Evolutionary conservation across 2,113 vertebrate species (phyloP), one percentile per base, ranked within the genome.

Genomic region (Carassius carassius): DNA sequence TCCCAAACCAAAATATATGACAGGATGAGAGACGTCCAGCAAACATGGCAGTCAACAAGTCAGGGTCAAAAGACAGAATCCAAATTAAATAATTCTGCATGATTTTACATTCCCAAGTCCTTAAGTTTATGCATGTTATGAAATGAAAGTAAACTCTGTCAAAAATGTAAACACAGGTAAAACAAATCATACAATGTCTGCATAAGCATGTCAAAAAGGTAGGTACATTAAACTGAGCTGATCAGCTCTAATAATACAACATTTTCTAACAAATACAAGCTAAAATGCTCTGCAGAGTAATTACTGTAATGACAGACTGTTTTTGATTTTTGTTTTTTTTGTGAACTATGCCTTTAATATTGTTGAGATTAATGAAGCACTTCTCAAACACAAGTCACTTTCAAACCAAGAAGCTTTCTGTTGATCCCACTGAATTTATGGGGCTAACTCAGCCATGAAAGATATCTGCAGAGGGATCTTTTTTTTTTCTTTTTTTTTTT

Each of bases 11-110:
- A 81, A 60, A 83, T 88, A 93, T 91, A 89, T 87, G 74, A 91
- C 91, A 92, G 89, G 92, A 89, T 63, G 93, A 94, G 90, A 88
- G 90, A 83, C 92, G 89, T 94, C 92, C 92, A 80, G 90, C 90
- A 88, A 92, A 91, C 79, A 92, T 92, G 91, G 89, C 78, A 86
- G 69, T 91, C 65, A 37, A 90, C 75, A 91, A 91, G 88, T 91
- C 89, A 93, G 92, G 78, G 91, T 21, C 6, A 4, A 70, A 70
- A 32, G 89, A 86, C 17, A 81, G 56, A 88, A 58, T 23, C 32
- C 14, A 14, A 21, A 37, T 32, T 8, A 5, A 37, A 73, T 73
- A 5, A 73, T 47, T 73, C 21, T 23, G 21, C 11, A 3, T 44
- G 37, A 44, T 44, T 72, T 21, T 73, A 73, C 35, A 35, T 17